These are phyloP conservation scores for Aelia acuminata DNA, from an alignment of 2,888 invertebrate species.

Conservation along the genomic window DNA sequence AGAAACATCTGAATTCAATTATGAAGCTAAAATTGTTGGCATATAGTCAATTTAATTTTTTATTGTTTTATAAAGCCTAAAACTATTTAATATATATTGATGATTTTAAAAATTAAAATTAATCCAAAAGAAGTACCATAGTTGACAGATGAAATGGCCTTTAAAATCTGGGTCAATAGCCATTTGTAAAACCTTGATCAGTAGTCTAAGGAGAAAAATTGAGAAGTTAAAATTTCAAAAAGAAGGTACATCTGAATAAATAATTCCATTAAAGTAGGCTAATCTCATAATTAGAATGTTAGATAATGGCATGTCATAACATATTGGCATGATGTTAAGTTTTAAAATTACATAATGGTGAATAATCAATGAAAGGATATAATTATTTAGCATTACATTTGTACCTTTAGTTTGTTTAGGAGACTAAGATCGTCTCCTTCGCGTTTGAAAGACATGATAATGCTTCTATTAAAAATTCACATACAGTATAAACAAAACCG, in stretches of 20 bases:
- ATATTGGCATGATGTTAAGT: background rate
- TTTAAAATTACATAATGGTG: background rate
- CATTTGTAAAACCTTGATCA: background rate
- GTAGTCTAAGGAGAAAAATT: background rate
- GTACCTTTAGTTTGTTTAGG: slow-evolving; percentile 63
- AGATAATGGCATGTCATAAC: background rate
- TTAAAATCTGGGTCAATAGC: background rate
- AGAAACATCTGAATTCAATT: background rate
- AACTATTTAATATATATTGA: too few relatives aligned
- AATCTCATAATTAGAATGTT: background rate
- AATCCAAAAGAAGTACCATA: background rate
- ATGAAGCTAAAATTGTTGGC: too few relatives aligned
- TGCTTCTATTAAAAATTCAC: background rate
- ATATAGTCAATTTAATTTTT: too few relatives aligned
- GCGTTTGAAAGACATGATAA: slow-evolving; percentile 64
- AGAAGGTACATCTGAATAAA: background rate
- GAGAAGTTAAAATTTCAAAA: background rate
- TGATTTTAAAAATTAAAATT: background rate
- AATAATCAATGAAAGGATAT: background rate
- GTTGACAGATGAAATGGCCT: background rate
- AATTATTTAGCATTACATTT: background rate
- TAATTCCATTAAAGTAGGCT: background rate
- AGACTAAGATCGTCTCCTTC: slow-evolving; percentile 64
- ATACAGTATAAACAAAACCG: background rate
- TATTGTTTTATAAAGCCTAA: too few relatives aligned